Evolutionary conservation across 2,113 vertebrate species (phyloP).

Genomic region (Cinclus cinclus): DNA sequence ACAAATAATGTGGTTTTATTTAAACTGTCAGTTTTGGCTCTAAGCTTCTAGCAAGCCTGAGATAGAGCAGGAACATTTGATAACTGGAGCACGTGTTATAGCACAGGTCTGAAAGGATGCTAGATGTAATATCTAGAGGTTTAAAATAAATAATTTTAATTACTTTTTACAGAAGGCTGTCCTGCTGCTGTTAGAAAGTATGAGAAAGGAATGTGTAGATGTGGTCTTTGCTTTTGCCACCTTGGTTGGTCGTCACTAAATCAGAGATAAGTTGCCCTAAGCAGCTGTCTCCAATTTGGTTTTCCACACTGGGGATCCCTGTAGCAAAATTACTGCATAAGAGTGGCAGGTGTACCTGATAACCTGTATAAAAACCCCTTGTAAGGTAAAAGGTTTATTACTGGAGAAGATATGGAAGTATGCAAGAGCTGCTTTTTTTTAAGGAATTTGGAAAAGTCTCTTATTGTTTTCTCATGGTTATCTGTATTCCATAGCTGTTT

Average conservation of each 20-base stretch:
- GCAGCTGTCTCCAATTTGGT: background rate
- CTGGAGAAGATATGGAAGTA: background rate
- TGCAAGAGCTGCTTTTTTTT: fast-evolving
- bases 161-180: background rate
- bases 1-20: background rate
- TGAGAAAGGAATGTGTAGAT: background rate
- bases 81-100: background rate
- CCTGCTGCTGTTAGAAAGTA: background rate
- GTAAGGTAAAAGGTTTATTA: background rate
- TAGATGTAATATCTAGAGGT: background rate
- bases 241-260: background rate
- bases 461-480: background rate
- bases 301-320: background rate
- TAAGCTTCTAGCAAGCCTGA: background rate
- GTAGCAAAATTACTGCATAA: background rate
- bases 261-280: background rate
- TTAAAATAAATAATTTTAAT: background rate
- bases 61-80: background rate
- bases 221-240: background rate
- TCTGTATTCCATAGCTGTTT: background rate
- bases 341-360: background rate
- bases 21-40: background rate
- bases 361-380: background rate
- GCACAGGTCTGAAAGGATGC: background rate
- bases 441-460: background rate